Evolutionary conservation across 2,888 invertebrate genomes (phyloP).

Genomic region (Aproaerema taeniolella): DNA sequence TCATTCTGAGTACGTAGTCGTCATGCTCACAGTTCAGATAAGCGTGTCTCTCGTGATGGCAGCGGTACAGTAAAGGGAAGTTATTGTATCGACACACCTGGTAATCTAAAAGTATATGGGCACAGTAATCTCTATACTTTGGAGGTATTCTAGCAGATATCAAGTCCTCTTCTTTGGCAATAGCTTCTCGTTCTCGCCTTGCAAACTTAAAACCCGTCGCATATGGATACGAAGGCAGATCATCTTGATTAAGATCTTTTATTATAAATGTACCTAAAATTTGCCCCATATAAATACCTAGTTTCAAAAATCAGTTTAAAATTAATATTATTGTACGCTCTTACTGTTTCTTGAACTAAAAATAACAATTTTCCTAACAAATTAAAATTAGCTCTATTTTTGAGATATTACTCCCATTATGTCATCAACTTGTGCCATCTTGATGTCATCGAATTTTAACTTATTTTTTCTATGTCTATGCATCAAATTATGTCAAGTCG

Average conservation of each 20-base stretch:
- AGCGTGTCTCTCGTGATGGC: slow-evolving; percentile 84
- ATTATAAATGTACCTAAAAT: slow-evolving; percentile 38
- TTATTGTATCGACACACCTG: slow-evolving; percentile 82
- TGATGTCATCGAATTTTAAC: too few relatives aligned
- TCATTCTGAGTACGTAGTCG: slow-evolving; percentile 82
- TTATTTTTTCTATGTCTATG: too few relatives aligned
- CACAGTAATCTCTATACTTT: slow-evolving; percentile 88
- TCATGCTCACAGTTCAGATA: slow-evolving; percentile 86
- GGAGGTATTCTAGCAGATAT: slow-evolving; percentile 83
- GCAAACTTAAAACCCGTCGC: slow-evolving; percentile 81
- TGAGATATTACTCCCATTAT: too few relatives aligned
- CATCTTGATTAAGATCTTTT: slow-evolving; percentile 40
- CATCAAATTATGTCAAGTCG: too few relatives aligned
- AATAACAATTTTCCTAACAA: too few relatives aligned
- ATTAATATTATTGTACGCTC: too few relatives aligned
- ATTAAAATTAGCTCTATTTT: too few relatives aligned
- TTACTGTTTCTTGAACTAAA: too few relatives aligned
- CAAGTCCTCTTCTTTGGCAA: slow-evolving; percentile 83
- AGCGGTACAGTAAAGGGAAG: slow-evolving; percentile 81
- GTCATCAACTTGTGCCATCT: too few relatives aligned
- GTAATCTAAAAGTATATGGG: slow-evolving; percentile 82
- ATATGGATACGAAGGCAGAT: slow-evolving; percentile 81
- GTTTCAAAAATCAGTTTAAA: too few relatives aligned
- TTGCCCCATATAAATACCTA: too few relatives aligned
- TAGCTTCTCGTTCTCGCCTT: slow-evolving; percentile 82